These are phyloP conservation scores for Hydrozoanthus gracilis DNA, from an alignment of 92 coral and sea anemone genomes.

Conservation along the genomic window DNA sequence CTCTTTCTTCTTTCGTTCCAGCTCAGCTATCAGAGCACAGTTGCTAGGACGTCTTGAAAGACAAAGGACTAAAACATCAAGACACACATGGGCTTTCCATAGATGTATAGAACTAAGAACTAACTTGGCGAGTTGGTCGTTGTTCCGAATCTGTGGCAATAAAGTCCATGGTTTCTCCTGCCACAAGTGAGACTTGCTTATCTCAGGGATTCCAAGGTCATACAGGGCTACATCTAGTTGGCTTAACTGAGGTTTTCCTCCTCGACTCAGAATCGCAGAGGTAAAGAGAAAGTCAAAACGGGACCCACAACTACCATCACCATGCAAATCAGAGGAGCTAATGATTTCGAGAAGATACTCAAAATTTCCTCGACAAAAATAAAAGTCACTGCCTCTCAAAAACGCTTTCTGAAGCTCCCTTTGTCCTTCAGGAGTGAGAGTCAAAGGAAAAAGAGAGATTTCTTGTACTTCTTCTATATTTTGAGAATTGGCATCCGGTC, in stretches of 20 bases:
- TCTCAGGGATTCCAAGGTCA: slow-evolving; percentile 70
- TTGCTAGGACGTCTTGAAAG: slow-evolving; percentile 79
- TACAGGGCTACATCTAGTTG: slow-evolving; percentile 53
- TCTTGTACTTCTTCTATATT: slow-evolving; percentile 61
- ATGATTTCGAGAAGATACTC: slow-evolving; percentile 82
- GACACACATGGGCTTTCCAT: slow-evolving; percentile 79
- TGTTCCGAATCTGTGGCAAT: slow-evolving; percentile 73
- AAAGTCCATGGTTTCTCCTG: slow-evolving; percentile 83
- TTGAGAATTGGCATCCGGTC: slow-evolving; percentile 62
- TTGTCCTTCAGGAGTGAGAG: slow-evolving; percentile 71
- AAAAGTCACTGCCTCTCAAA: slow-evolving; percentile 76
- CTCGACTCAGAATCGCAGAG: slow-evolving; percentile 82
- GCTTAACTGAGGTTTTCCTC: slow-evolving; percentile 63
- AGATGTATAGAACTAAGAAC: slow-evolving; percentile 76
- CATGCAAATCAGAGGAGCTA: slow-evolving; percentile 69
- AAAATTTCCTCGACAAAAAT: slow-evolving; percentile 79
- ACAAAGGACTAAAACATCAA: slow-evolving; percentile 77
- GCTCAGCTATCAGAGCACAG: slow-evolving; percentile 64
- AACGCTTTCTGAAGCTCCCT: slow-evolving; percentile 72
- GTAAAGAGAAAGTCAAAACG: slow-evolving; percentile 82
- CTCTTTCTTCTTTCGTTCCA: slow-evolving; percentile 77
- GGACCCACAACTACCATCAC: slow-evolving; percentile 72
- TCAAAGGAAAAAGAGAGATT: slow-evolving; percentile 73
- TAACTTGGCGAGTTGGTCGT: slow-evolving; percentile 76
- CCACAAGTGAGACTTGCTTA: slow-evolving; percentile 76